Evolutionary conservation across 2,797 vertebrate species (phyloP), one percentile per base, ranked within the genome.

Genomic region (Triplophysa bombifrons): DNA sequence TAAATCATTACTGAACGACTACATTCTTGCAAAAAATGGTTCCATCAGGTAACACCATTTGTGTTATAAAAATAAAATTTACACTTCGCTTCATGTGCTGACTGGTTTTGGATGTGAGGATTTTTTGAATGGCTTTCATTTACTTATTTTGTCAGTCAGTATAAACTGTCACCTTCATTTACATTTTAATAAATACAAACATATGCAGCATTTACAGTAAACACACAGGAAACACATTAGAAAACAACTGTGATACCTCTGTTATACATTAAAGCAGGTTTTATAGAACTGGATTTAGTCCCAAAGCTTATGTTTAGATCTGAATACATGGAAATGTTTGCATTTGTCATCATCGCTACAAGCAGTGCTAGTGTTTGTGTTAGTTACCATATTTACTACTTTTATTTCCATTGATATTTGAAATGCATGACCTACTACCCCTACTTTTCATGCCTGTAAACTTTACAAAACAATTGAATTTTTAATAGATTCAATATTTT

Each of bases 31-130:
- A 38, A 67, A 67, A 22, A 34, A 48, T 12, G 55, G 48, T 55
- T 69, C 41, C 78, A 77, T 58, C 27, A 66, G 81, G 71, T 84
- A 48, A 27, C 74, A 72, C 53, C 78, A 46, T 74, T 75, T 51
- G 84, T 85, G 56, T 44, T 80, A 65, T 76, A 65, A 77, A 67
- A 30, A 46, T 70, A 75, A 55, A 72, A 53, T 66, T 14, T 30
- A 58, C 22, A 56, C 27, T 30, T 76, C 70, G 41, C 60, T 12
- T 68, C 56, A 84, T 75, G 78, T 83, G 53, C 67, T 55, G 68
- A 65, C 53, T 81, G 82, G 84, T 48, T 78, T 78, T 84, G 72
- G 25, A 67, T 86, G 83, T 76, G 38, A 76, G 71, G 48, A 48
- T 85, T 79, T 67, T 27, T 84, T 82, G 69, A 50, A 56, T 84